Evolutionary conservation across 2,888 invertebrate genomes (phyloP).

Genomic region (Theretra japonica): DNA sequence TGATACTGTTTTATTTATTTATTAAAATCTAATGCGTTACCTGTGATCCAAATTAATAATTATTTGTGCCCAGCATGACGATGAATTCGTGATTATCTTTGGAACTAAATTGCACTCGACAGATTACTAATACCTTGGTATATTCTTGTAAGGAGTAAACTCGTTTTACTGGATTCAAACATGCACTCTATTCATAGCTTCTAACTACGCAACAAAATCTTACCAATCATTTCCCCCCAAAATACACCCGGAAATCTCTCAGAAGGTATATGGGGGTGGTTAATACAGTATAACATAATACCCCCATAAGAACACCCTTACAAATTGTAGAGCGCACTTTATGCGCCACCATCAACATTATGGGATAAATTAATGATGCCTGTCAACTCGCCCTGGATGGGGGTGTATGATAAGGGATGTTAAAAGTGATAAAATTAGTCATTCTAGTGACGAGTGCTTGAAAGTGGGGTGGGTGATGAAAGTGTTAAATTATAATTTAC

Average conservation of each 20-base stretch:
- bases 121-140: too few relatives aligned
- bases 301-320: slow-evolving; percentile 35
- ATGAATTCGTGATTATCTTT: too few relatives aligned
- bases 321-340: slow-evolving; percentile 35
- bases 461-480: slow-evolving; percentile 5
- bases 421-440: slow-evolving; percentile 30
- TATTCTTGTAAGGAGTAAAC: too few relatives aligned
- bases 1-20: too few relatives aligned
- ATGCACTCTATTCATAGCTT: too few relatives aligned
- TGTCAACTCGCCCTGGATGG: slow-evolving; percentile 48
- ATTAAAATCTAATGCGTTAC: too few relatives aligned
- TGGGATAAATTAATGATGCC: slow-evolving; percentile 52
- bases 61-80: too few relatives aligned
- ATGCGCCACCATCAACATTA: slow-evolving; percentile 40
- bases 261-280: background rate
- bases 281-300: slow-evolving; percentile 15
- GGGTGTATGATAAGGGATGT: slow-evolving; percentile 29
- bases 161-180: too few relatives aligned
- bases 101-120: too few relatives aligned
- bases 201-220: background rate
- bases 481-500: background rate
- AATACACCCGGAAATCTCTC: background rate
- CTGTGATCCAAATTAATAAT: too few relatives aligned
- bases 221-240: background rate
- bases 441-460: slow-evolving; percentile 21